These are phyloP conservation scores for Meloidogyne exigua DNA, from an alignment of 1,140 invertebrate genomes.

Conservation along the genomic window DNA sequence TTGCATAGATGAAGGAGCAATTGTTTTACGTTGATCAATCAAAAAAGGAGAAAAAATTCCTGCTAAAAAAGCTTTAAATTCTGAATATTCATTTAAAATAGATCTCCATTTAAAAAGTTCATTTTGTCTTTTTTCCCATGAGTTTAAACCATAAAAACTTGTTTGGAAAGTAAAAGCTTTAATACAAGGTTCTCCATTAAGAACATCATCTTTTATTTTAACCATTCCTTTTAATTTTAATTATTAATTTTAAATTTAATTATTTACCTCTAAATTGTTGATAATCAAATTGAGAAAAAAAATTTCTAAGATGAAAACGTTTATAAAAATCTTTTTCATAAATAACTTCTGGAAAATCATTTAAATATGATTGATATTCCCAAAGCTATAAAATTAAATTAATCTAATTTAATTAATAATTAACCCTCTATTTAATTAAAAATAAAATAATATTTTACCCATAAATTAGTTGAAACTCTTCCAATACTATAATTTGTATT, in stretches of 20 bases:
- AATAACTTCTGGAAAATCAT: conserved; percentile 61
- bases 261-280: conserved; percentile 55
- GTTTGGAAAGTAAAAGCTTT: conserved; percentile 63
- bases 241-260: background rate
- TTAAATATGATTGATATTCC: conserved; percentile 62
- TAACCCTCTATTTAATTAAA: background rate
- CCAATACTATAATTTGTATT: conserved; percentile 61
- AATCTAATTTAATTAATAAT: background rate
- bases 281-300: conserved; percentile 62
- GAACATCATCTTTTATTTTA: conserved; percentile 50
- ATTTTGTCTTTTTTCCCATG: conserved; percentile 62
- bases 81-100: conserved; percentile 60
- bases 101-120: conserved; percentile 60
- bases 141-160: conserved; percentile 61
- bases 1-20: conserved; percentile 62
- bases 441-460: too few relatives aligned
- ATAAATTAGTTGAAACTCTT: conserved; percentile 62
- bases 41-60: conserved; percentile 61
- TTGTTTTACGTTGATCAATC: conserved; percentile 61
- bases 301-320: conserved; percentile 53
- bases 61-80: conserved; percentile 59
- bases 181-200: conserved; percentile 60
- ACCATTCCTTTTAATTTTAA: conserved; percentile 42
- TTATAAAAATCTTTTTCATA: conserved; percentile 61
- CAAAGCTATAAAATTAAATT: conserved; percentile 41